Evolutionary conservation across 2,113 vertebrate genomes (phyloP).

Genomic region (Spea bombifrons): DNA sequence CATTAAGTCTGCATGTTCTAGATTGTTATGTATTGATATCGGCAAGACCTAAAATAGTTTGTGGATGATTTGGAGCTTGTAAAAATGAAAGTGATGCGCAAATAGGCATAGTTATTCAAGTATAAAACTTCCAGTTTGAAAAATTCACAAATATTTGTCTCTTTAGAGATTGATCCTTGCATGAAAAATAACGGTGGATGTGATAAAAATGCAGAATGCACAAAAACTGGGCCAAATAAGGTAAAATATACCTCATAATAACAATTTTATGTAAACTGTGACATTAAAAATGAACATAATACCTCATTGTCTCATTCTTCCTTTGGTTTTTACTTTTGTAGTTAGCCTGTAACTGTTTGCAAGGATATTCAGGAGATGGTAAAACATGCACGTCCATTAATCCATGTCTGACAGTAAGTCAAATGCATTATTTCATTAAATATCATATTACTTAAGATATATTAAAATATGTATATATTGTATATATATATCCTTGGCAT

Average conservation of each 20-base stretch:
- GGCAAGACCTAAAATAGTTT: no score
- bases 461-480: no score
- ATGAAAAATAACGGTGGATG: conserved; percentile 77
- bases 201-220: conserved; percentile 77
- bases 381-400: conserved; percentile 72
- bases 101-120: no score
- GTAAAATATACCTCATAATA: conserved; percentile 55
- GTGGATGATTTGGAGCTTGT: no score
- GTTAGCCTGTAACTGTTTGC: conserved; percentile 78
- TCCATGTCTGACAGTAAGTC: conserved; percentile 74
- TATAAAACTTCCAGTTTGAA: neutral
- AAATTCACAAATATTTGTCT: neutral
- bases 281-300: no score
- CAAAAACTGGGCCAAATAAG: conserved; percentile 85
- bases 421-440: neutral
- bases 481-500: no score
- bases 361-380: conserved; percentile 74
- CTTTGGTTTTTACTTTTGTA: conserved; percentile 52
- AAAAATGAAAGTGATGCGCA: no score
- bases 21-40: no score
- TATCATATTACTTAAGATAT: no score
- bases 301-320: no score
- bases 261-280: no score
- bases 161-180: conserved; percentile 87
- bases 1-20: no score